These are phyloP conservation scores for Leptestheria dahalacensis DNA, from an alignment of 1,140 invertebrate species.

Conservation along the genomic window DNA sequence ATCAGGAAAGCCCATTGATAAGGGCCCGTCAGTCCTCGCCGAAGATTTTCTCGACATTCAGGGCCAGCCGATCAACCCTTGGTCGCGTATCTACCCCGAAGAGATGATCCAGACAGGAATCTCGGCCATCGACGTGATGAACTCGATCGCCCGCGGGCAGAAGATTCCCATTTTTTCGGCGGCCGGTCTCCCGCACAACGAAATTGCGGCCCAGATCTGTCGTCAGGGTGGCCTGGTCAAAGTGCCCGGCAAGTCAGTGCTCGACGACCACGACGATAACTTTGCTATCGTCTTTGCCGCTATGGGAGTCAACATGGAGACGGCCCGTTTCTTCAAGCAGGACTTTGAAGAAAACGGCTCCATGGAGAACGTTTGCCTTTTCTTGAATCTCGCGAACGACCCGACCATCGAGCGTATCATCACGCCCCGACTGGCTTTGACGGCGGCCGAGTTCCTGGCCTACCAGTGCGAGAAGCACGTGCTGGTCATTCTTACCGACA, in stretches of 20 bases:
- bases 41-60: slow-evolving; percentile 95
- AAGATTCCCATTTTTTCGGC: slow-evolving; percentile 99
- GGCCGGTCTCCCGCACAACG: slow-evolving; percentile 94
- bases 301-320: slow-evolving; percentile 99
- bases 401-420: slow-evolving; percentile 98
- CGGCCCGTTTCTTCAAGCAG: slow-evolving; percentile 95
- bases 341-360: slow-evolving; percentile 94
- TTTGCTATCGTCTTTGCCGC: slow-evolving; percentile 96
- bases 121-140: slow-evolving; percentile 97
- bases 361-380: slow-evolving; percentile 97
- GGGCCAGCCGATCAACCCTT: slow-evolving; percentile 94
- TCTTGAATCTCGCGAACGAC: slow-evolving; percentile 95
- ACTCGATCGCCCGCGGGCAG: slow-evolving; percentile 94
- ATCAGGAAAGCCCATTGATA: slow-evolving; percentile 94
- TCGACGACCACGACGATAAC: slow-evolving; percentile 87
- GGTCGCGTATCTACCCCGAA: slow-evolving; percentile 95
- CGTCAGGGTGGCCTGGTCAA: slow-evolving; percentile 94
- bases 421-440: slow-evolving; percentile 88
- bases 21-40: slow-evolving; percentile 89
- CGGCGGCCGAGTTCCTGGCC: slow-evolving; percentile 91
- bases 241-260: slow-evolving; percentile 67
- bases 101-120: slow-evolving; percentile 99
- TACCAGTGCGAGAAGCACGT: slow-evolving; percentile 98
- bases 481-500: slow-evolving; percentile 92
- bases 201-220: slow-evolving; percentile 98